Conservation (phyloP, 2,888 invertebrate genomes). For the Meta bourneti region DNA sequence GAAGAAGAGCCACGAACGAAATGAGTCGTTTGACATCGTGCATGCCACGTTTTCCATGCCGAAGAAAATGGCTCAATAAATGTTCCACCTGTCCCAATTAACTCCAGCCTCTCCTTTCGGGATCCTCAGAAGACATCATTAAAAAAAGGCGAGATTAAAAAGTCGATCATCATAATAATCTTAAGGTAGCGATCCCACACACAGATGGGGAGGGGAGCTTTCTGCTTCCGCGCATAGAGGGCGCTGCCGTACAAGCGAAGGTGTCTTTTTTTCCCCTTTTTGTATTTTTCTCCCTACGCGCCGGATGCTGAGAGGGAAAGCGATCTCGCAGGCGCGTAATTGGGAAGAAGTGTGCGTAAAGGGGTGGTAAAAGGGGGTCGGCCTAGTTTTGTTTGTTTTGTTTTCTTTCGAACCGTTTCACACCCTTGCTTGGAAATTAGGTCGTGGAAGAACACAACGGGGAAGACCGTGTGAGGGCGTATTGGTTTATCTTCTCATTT, state of each 20-base stretch:
- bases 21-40: background rate
- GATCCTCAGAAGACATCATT: conserved; percentile 64
- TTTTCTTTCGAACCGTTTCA: conserved; percentile 61
- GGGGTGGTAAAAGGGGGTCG: background rate
- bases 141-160: conserved; percentile 56
- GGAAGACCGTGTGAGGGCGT: conserved; percentile 20
- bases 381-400: background rate
- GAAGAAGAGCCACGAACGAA: background rate
- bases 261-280: background rate
- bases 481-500: conserved; percentile 44
- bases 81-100: conserved; percentile 56
- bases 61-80: conserved; percentile 48
- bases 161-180: conserved; percentile 63
- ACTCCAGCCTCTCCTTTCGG: background rate
- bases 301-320: background rate
- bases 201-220: conserved; percentile 36
- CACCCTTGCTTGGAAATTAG: conserved; percentile 68
- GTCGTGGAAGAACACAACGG: conserved; percentile 54
- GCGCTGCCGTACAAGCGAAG: conserved; percentile 46
- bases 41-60: conserved; percentile 8
- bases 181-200: background rate
- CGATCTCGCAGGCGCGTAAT: conserved; percentile 37
- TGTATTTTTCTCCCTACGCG: background rate
- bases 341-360: conserved; percentile 5
- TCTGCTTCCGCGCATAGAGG: conserved; percentile 51